These are phyloP conservation scores for Apostichopus californicus DNA, from an alignment of 35 echinoderm and acorn worm genomes.

Conservation along the genomic window DNA sequence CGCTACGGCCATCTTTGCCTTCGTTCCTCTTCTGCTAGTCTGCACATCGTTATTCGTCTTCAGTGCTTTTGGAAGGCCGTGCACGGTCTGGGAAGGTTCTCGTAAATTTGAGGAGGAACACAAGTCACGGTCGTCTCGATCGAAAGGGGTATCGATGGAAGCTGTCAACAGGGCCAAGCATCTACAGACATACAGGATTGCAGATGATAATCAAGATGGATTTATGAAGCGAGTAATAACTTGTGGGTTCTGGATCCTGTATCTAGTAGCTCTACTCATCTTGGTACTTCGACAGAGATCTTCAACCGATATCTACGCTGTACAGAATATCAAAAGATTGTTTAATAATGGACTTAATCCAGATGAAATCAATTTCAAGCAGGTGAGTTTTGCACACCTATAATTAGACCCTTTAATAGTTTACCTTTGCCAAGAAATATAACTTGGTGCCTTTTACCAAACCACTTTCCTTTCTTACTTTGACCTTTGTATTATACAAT, in stretches of 20 bases:
- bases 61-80: background rate
- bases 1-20: conserved; percentile 7
- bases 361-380: background rate
- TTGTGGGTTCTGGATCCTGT: background rate
- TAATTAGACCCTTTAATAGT: background rate
- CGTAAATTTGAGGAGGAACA: conserved; percentile 19
- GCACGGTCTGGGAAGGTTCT: conserved; percentile 10
- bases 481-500: background rate
- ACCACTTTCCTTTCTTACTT: background rate
- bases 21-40: conserved; percentile 12
- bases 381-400: background rate
- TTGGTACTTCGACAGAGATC: background rate
- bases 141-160: background rate
- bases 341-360: background rate
- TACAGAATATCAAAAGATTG: background rate
- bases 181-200: background rate
- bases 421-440: background rate
- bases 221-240: background rate
- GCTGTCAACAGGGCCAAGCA: conserved; percentile 15
- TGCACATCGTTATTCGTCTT: background rate
- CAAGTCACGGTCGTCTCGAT: conserved; percentile 16
- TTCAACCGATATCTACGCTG: conserved; percentile 15
- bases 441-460: background rate
- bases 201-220: background rate
- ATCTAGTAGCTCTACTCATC: background rate